A percentile compares a stretch with the other conserved stretches of the same genome.
Conservation (phyloP, 2,113 vertebrate species). For the Oryzias curvinotus region DNA sequence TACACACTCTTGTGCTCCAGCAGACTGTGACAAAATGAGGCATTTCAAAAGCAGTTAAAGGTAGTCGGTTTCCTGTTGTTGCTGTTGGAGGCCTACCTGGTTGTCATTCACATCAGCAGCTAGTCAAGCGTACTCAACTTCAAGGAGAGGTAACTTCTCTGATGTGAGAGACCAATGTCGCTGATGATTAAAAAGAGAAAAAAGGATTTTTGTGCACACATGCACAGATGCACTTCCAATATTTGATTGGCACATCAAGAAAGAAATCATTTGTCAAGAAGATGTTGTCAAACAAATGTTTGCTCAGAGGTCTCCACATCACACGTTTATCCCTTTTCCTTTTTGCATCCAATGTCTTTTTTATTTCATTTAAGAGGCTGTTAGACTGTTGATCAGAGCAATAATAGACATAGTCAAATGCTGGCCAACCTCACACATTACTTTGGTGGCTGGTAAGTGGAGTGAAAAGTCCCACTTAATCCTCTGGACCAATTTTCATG, state of each 20-base stretch:
- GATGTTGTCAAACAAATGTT: background rate
- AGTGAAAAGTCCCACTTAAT: slow-evolving; percentile 32
- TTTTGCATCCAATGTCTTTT: slow-evolving; percentile 25
- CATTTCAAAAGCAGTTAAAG: slow-evolving; percentile 42
- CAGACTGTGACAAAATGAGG: slow-evolving; percentile 41
- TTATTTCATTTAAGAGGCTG: slow-evolving; percentile 35
- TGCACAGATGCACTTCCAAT: slow-evolving; percentile 2
- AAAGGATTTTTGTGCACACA: slow-evolving; percentile 30
- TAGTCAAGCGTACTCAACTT: slow-evolving; percentile 47
- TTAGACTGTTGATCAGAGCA: slow-evolving; percentile 19
- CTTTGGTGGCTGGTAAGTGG: slow-evolving; percentile 17
- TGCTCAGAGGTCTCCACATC: slow-evolving; percentile 28
- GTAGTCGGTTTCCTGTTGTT: slow-evolving; percentile 48
- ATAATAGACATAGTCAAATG: slow-evolving; percentile 26
- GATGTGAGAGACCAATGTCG: slow-evolving; percentile 38
- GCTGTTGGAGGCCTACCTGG: slow-evolving; percentile 29
- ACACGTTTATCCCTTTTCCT: slow-evolving; percentile 5
- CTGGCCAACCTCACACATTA: slow-evolving; percentile 21
- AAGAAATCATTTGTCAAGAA: slow-evolving; percentile 17
- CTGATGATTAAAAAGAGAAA: slow-evolving; percentile 49
- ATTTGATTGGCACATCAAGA: background rate
- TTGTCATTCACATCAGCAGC: slow-evolving; percentile 49
- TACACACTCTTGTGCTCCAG: slow-evolving; percentile 5
- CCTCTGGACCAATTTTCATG: slow-evolving; percentile 25
- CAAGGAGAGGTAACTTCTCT: slow-evolving; percentile 45